Conservation (phyloP, 2,888 invertebrate species). For the Epistrophe eligans region DNA sequence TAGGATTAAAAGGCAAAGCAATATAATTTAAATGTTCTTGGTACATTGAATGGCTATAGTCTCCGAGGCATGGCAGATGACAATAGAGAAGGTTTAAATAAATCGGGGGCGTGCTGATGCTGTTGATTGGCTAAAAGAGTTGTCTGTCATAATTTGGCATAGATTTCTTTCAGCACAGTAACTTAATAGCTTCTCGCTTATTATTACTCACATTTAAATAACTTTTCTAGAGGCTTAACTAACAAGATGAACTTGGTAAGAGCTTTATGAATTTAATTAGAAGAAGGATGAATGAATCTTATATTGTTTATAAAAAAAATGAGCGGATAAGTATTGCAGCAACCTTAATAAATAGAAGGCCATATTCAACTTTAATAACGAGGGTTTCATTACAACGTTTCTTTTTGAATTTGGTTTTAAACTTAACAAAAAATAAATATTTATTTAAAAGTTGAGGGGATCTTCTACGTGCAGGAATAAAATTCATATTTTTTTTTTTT, state of each 20-base stretch:
- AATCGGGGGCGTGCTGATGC: not conserved
- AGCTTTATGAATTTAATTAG: not conserved
- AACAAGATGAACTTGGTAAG: constrained; percentile 17
- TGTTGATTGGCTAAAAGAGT: not conserved
- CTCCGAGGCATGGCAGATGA: constrained; percentile 13
- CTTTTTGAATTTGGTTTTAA: too few relatives aligned
- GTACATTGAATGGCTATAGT: constrained; percentile 27
- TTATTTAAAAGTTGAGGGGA: too few relatives aligned
- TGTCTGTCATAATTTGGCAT: constrained; percentile 46
- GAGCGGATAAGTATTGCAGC: not conserved
- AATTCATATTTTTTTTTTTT: too few relatives aligned
- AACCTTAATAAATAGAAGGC: not conserved
- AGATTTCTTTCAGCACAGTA: constrained; percentile 22
- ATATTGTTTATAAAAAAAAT: not conserved
- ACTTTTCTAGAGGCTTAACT: constrained; percentile 9
- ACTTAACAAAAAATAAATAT: too few relatives aligned
- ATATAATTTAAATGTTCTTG: constrained; percentile 53
- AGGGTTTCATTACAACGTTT: too few relatives aligned
- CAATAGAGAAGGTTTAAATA: constrained; percentile 14
- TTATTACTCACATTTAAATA: constrained; percentile 7
- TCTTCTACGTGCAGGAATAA: too few relatives aligned
- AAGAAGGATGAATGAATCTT: not conserved
- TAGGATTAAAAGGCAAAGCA: constrained; percentile 36
- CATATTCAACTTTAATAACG: too few relatives aligned
- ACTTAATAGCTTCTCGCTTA: constrained; percentile 31